phyloP scores from a whole-genome alignment of 2,113 vertebrate genomes.

The Oreotragus oreotragus region DNA sequence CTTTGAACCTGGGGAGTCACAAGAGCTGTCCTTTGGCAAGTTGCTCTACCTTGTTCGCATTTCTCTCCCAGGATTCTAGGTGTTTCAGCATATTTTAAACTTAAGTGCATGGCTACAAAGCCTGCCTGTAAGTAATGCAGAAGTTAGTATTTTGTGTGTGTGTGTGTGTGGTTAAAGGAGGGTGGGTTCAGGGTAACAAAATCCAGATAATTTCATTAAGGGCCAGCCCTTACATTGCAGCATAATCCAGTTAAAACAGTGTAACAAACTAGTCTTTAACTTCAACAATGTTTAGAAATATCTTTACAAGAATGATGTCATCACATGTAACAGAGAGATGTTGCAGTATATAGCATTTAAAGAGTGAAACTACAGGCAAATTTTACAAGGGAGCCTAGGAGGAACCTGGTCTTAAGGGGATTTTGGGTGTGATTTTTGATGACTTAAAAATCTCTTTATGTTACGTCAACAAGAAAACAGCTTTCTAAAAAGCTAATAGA shows the following conservation, averaged over 20 bases:
- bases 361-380: background rate
- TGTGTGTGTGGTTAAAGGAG: background rate
- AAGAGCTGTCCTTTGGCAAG: background rate
- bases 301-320: background rate
- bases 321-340: background rate
- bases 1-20: background rate
- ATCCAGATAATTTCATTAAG: background rate
- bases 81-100: background rate
- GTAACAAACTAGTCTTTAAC: background rate
- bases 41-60: accelerated
- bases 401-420: background rate
- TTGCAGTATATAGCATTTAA: no score
- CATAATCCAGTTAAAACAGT: background rate
- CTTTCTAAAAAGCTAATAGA: constrained; percentile 62
- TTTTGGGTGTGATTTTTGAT: constrained; percentile 10
- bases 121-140: background rate
- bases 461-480: constrained; percentile 70
- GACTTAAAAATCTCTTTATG: constrained; percentile 68
- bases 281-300: background rate
- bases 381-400: constrained; percentile 15
- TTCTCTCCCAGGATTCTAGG: background rate
- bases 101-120: background rate
- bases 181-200: background rate
- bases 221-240: background rate
- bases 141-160: background rate